Evolutionary conservation across 2,888 invertebrate species (phyloP).

Genomic region (Apamea anceps): DNA sequence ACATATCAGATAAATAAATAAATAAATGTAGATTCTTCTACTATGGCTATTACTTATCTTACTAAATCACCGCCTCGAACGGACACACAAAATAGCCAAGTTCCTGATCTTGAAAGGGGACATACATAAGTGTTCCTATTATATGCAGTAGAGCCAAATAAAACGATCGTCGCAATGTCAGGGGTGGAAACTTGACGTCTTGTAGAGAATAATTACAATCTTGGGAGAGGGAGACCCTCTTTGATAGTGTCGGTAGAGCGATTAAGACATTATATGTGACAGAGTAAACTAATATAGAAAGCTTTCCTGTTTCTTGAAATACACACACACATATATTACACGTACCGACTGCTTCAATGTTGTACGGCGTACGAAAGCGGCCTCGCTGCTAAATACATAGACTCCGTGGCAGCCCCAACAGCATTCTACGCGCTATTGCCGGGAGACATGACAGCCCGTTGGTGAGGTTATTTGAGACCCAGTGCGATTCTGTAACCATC

Average conservation of each 20-base stretch:
- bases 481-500: too few species aligned
- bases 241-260: constrained; percentile 6
- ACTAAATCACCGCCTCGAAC: background rate
- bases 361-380: too few species aligned
- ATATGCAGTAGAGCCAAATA: background rate
- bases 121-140: background rate
- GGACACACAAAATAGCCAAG: background rate
- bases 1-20: too few species aligned
- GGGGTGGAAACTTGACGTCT: constrained; percentile 19
- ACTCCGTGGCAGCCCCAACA: too few species aligned
- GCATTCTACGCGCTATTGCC: too few species aligned
- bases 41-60: background rate
- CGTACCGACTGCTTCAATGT: too few species aligned
- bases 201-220: constrained; percentile 13
- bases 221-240: background rate
- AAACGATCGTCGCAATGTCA: background rate
- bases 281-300: too few species aligned
- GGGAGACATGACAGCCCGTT: too few species aligned
- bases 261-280: constrained; percentile 22
- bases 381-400: too few species aligned
- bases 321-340: too few species aligned
- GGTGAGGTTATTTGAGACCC: too few species aligned
- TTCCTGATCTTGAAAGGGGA: background rate
- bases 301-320: background rate
- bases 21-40: too few species aligned